Evolutionary conservation across 2,888 invertebrate species (phyloP).

Genomic region (Drosophila austrosaltans): DNA sequence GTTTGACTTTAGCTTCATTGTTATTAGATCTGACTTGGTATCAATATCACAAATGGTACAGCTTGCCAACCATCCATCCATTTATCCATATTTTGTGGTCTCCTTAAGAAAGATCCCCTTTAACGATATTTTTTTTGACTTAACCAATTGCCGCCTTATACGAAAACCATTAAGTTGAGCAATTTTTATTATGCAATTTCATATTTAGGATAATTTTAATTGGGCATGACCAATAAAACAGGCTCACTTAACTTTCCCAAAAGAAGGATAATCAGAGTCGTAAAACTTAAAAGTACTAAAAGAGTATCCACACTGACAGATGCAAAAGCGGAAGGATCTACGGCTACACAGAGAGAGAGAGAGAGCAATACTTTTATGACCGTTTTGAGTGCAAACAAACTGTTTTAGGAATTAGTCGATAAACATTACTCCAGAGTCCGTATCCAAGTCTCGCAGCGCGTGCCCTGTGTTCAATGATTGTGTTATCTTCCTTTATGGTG

Average conservation of each 20-base stretch:
- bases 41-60: slow-evolving; percentile 37
- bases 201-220: slow-evolving; percentile 52
- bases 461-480: slow-evolving; percentile 36
- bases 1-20: slow-evolving; percentile 59
- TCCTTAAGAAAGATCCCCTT: slow-evolving; percentile 6
- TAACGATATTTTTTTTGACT: neutral
- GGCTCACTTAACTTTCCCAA: slow-evolving; percentile 45
- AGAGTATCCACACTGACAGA: slow-evolving; percentile 46
- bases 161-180: slow-evolving; percentile 19
- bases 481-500: slow-evolving; percentile 49
- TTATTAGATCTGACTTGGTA: slow-evolving; percentile 42
- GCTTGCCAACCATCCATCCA: slow-evolving; percentile 39
- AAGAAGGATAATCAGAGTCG: slow-evolving; percentile 56
- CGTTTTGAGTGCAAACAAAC: slow-evolving; percentile 57
- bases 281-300: slow-evolving; percentile 50
- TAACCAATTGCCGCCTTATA: slow-evolving; percentile 13
- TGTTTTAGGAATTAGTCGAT: slow-evolving; percentile 26
- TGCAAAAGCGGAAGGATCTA: slow-evolving; percentile 65
- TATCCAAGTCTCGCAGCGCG: slow-evolving; percentile 44
- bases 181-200: slow-evolving; percentile 11
- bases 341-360: neutral
- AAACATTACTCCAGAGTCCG: neutral
- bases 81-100: slow-evolving; percentile 27
- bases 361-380: slow-evolving; percentile 57
- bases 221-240: slow-evolving; percentile 42